Conservation (phyloP, 2,888 invertebrate genomes). For the Tyria jacobaeae region DNA sequence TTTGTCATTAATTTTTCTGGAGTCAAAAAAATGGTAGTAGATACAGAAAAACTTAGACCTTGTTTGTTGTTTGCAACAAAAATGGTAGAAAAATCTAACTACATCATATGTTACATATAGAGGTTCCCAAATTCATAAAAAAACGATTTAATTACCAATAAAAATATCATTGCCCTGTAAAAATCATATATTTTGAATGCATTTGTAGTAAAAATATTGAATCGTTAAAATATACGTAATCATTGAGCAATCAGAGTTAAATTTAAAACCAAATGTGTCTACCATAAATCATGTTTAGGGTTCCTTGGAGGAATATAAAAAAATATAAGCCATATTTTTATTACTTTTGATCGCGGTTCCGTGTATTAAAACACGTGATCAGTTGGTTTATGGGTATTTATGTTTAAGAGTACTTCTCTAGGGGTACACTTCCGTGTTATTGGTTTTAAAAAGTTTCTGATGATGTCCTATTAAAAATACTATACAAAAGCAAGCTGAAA, state of each 20-base stretch:
- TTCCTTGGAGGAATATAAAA: conserved; percentile 45
- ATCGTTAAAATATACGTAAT: conserved; percentile 11
- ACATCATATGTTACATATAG: conserved; percentile 4
- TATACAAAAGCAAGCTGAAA: too few relatives aligned
- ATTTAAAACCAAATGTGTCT: conserved; percentile 44
- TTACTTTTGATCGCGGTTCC: conserved; percentile 38
- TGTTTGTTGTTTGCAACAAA: background rate
- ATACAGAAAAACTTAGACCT: background rate
- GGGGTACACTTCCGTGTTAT: background rate
- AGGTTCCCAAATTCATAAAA: conserved; percentile 2
- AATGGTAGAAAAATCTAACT: background rate
- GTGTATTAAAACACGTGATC: conserved; percentile 29
- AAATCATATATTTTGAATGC: conserved; percentile 16
- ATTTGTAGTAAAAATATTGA: conserved; percentile 18
- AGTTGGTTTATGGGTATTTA: conserved; percentile 9
- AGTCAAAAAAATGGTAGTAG: too few relatives aligned
- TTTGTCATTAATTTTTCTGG: too few relatives aligned
- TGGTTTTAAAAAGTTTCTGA: background rate
- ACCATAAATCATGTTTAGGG: conserved; percentile 49
- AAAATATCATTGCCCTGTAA: conserved; percentile 36
- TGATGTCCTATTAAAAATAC: too few relatives aligned
- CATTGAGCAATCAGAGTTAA: conserved; percentile 35
- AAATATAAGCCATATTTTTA: conserved; percentile 45
- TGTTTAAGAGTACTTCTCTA: background rate
- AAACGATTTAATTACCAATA: conserved; percentile 12